These are phyloP conservation scores for Euthynnus affinis DNA, from an alignment of 2,797 vertebrate genomes.

Conservation along the genomic window DNA sequence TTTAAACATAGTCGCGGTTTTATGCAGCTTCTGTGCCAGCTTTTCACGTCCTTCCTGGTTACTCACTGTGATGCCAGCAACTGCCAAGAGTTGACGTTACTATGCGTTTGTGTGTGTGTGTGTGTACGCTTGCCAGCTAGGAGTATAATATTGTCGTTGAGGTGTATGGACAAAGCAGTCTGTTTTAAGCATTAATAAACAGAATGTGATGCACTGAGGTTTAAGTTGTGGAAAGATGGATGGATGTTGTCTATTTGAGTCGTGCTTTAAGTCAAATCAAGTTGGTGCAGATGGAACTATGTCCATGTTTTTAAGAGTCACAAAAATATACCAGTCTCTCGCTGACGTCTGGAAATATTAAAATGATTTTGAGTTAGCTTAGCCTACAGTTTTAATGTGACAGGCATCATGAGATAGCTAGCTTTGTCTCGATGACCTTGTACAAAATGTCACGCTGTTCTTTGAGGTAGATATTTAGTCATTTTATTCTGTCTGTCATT, in stretches of 20 bases:
- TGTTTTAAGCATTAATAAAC: conserved; percentile 28
- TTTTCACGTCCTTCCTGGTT: conserved; percentile 24
- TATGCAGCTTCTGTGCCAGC: conserved; percentile 1
- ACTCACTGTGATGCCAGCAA: conserved; percentile 36
- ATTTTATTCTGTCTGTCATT: conserved; percentile 54
- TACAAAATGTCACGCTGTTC: conserved; percentile 40
- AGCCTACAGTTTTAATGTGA: conserved; percentile 19
- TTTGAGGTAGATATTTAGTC: conserved; percentile 26
- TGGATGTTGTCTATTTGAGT: conserved; percentile 23
- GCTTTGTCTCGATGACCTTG: conserved; percentile 40
- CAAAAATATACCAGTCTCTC: conserved; percentile 20
- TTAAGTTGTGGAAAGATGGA: not conserved
- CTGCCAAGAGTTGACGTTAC: not conserved
- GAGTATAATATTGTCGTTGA: conserved; percentile 31
- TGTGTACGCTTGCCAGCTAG: conserved; percentile 16
- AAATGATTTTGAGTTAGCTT: conserved; percentile 22
- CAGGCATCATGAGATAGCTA: conserved; percentile 17
- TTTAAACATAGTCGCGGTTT: not conserved
- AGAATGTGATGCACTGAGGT: conserved; percentile 1
- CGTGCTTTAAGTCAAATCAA: conserved; percentile 19
- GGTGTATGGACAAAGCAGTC: conserved; percentile 43
- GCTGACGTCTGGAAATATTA: conserved; percentile 25
- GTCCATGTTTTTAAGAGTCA: conserved; percentile 15
- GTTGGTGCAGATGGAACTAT: conserved; percentile 15
- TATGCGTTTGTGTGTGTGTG: not conserved